A percentile compares a stretch with the other conserved stretches of the same genome.
These are phyloP conservation scores for Papilio helenus DNA, from an alignment of 1,140 invertebrate genomes.

Conservation along the genomic window DNA sequence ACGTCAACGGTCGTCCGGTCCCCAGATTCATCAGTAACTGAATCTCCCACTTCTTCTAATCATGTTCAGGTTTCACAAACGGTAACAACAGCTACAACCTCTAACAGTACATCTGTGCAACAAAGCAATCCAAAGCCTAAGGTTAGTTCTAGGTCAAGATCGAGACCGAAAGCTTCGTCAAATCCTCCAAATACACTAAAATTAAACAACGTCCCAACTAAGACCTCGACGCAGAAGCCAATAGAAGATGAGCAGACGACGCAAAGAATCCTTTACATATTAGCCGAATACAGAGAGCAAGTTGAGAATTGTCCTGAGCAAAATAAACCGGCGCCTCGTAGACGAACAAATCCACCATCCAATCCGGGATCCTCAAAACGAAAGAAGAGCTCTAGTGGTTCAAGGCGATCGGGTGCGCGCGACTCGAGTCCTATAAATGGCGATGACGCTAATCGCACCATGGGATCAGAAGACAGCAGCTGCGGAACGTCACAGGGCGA, in stretches of 20 bases:
- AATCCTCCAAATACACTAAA: slow-evolving; percentile 85
- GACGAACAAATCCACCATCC: slow-evolving; percentile 89
- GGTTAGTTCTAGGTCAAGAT: slow-evolving; percentile 80
- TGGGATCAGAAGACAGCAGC: slow-evolving; percentile 88
- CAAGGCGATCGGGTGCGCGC: slow-evolving; percentile 73
- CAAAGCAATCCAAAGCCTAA: slow-evolving; percentile 70
- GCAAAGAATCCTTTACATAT: slow-evolving; percentile 90
- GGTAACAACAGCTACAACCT: slow-evolving; percentile 77
- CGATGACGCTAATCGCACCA: slow-evolving; percentile 86
- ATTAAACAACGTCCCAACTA: slow-evolving; percentile 86
- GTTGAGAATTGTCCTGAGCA: slow-evolving; percentile 91
- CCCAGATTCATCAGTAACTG: slow-evolving; percentile 72
- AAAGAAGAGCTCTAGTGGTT: slow-evolving; percentile 87
- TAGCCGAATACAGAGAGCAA: slow-evolving; percentile 92
- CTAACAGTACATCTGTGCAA: slow-evolving; percentile 65
- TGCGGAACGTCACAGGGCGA: slow-evolving; percentile 86
- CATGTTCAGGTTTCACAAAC: slow-evolving; percentile 68
- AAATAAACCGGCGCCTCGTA: slow-evolving; percentile 90
- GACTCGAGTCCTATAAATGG: slow-evolving; percentile 85
- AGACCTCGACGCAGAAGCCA: slow-evolving; percentile 88
- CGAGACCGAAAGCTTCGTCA: slow-evolving; percentile 82
- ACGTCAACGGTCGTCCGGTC: slow-evolving; percentile 67
- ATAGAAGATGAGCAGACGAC: slow-evolving; percentile 92
- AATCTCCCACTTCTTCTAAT: slow-evolving; percentile 73
- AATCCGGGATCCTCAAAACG: slow-evolving; percentile 89